Evolutionary conservation across 2,888 invertebrate species (phyloP).

Genomic region (Tanytarsus gracilentus): DNA sequence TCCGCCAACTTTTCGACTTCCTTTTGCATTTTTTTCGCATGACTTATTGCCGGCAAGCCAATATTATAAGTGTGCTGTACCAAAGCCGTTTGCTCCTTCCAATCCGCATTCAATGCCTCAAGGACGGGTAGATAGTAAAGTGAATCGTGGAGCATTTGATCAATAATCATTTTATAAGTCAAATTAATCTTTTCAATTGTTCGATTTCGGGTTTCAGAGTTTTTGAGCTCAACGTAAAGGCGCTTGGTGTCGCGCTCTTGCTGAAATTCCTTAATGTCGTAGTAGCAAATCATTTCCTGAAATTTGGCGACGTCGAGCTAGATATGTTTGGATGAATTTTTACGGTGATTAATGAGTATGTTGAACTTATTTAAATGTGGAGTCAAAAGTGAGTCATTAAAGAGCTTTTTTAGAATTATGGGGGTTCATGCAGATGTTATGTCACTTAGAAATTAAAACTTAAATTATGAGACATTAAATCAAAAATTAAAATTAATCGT

Average conservation of each 20-base stretch:
- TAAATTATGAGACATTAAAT: no score
- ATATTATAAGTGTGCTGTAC: slow-evolving; percentile 39
- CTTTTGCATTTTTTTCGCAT: slow-evolving; percentile 27
- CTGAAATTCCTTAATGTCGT: slow-evolving; percentile 37
- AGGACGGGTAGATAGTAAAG: slow-evolving; percentile 42
- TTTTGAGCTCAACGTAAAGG: slow-evolving; percentile 38
- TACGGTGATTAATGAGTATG: background rate
- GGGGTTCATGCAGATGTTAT: no score
- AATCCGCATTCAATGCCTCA: slow-evolving; percentile 37
- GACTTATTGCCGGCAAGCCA: slow-evolving; percentile 38
- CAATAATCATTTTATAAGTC: slow-evolving; percentile 38
- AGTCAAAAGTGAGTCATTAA: no score
- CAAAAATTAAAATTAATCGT: no score
- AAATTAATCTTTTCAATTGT: slow-evolving; percentile 39
- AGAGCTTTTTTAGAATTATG: background rate
- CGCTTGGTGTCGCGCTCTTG: slow-evolving; percentile 37
- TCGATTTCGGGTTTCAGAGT: slow-evolving; percentile 39
- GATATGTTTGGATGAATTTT: background rate
- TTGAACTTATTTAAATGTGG: background rate
- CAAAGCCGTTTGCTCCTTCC: slow-evolving; percentile 40
- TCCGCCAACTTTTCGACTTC: slow-evolving; percentile 35
- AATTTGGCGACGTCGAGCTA: slow-evolving; percentile 36
- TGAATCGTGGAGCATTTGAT: slow-evolving; percentile 34
- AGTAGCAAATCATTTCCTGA: slow-evolving; percentile 39
- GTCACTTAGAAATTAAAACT: background rate